Percentiles rank a stretch among this genome's conserved stretches.
These are phyloP conservation scores for Spilarctia lutea DNA, from an alignment of 2,888 invertebrate genomes.

Conservation along the genomic window DNA sequence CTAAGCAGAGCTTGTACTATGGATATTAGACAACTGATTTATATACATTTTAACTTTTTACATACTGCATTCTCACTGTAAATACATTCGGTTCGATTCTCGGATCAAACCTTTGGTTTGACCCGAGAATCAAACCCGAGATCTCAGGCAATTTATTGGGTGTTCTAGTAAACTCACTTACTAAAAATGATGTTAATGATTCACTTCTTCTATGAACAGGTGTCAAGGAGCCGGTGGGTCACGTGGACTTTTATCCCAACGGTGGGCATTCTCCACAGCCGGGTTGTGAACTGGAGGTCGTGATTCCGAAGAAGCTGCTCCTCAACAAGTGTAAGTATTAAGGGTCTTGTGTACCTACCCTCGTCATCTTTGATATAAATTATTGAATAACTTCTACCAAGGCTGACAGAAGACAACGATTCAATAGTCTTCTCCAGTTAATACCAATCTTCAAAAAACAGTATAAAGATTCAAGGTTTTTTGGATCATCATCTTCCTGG, in stretches of 20 bases:
- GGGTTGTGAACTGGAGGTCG: slow-evolving; percentile 86
- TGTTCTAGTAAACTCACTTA: not conserved
- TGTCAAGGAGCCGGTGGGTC: slow-evolving; percentile 83
- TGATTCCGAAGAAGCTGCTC: slow-evolving; percentile 77
- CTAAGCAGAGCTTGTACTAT: too few species aligned
- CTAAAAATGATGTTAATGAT: not conserved
- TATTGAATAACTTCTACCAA: not conserved
- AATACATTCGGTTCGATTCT: too few species aligned
- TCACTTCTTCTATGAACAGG: slow-evolving; percentile 59
- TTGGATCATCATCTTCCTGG: too few species aligned
- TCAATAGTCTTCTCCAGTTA: not conserved
- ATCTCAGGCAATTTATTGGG: too few species aligned
- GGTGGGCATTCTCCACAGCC: slow-evolving; percentile 88
- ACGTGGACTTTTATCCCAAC: slow-evolving; percentile 89
- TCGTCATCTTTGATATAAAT: not conserved
- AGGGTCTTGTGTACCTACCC: not conserved
- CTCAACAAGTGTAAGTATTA: slow-evolving; percentile 76
- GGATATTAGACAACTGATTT: too few species aligned
- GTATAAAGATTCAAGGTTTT: not conserved
- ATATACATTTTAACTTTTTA: too few species aligned
- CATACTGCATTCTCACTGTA: too few species aligned
- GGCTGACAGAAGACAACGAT: not conserved
- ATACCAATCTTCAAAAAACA: not conserved
- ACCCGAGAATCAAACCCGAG: too few species aligned
- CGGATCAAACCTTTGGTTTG: too few species aligned